Conservation (phyloP, 2,797 vertebrate genomes). For the Pelobates cultripes region DNA sequence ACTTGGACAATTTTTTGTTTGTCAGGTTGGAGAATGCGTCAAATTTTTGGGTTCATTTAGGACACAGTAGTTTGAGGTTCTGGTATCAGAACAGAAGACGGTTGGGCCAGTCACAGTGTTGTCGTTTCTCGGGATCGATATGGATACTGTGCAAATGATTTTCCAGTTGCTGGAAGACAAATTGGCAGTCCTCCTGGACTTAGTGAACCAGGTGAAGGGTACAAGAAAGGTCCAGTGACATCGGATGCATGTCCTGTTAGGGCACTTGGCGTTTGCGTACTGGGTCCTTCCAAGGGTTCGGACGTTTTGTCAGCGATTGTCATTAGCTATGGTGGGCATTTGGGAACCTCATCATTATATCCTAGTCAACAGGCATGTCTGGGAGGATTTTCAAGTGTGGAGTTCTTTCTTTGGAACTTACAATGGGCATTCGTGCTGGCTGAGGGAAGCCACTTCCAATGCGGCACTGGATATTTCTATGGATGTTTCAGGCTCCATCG, state of each 20-base stretch:
- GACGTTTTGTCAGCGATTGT: background rate
- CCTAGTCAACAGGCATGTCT: too few relatives aligned
- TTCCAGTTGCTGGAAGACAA: background rate
- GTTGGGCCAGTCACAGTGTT: too few relatives aligned
- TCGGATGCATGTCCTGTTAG: background rate
- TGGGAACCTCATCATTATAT: too few relatives aligned
- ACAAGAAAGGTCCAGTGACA: background rate
- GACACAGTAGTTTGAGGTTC: background rate
- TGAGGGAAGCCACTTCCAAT: too few relatives aligned
- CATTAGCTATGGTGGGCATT: background rate
- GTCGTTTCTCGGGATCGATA: background rate
- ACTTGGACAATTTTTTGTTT: background rate
- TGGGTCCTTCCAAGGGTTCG: background rate
- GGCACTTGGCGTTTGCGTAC: background rate
- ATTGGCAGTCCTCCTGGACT: background rate
- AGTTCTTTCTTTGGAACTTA: background rate
- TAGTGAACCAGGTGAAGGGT: too few relatives aligned
- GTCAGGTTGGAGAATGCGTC: background rate
- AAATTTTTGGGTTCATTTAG: background rate
- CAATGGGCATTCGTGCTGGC: background rate
- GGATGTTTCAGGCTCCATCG: background rate
- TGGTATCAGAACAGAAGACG: background rate
- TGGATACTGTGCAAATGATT: background rate
- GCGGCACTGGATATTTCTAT: background rate
- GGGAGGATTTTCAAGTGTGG: background rate